Evolutionary conservation across 2,113 vertebrate genomes (phyloP), one percentile per base, ranked within the genome.

Genomic region (Halcyon senegalensis): DNA sequence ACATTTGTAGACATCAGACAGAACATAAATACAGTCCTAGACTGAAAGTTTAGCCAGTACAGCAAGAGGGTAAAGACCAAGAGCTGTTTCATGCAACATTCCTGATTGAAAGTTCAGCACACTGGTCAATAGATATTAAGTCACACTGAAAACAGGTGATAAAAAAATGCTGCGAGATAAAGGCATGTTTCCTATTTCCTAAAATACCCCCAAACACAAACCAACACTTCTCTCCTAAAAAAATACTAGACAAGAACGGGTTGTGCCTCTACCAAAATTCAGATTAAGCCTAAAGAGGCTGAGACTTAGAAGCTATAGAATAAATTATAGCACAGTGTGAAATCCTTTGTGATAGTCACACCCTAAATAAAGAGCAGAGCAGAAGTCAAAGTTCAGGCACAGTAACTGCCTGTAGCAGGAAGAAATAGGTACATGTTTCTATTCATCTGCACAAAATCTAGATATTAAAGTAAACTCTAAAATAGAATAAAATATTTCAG

Each of bases 321-420:
- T 14, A 55, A 66, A 68, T 21, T 77, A 55, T 2, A 75, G 69
- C 20, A 86, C 28, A 75, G 56, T 8, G 7, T 56, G 53, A 77
- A 91, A 92, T 63, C 20, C 66, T 28, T 64, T 69, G 18, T 53
- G 44, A 79, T 5, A 84, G 66, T 94, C 96, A 89, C 95, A 95
- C 91, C 91, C 62, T 75, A 68, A 58, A 60, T n/a, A 84, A 81
- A 84, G 48, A 33, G 12, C 74, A 87, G 46, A 91, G 46, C 27
- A 35, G 30, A 81, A 90, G 76, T 60, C 93, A 95, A 96, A 97
- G 96, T 93, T 93, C 95, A 95, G 43, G 50, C 37, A 78, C 30
- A 66, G 24, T 58, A 67, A 78, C 20, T 28, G 60, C 41, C n/a
- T 56, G 39, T 11, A 56, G 64, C 69, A 72, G 35, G 43, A 84